Base-by-base conservation (phyloP, 2,888 invertebrate species). In the Metacarcinus magister region DNA sequence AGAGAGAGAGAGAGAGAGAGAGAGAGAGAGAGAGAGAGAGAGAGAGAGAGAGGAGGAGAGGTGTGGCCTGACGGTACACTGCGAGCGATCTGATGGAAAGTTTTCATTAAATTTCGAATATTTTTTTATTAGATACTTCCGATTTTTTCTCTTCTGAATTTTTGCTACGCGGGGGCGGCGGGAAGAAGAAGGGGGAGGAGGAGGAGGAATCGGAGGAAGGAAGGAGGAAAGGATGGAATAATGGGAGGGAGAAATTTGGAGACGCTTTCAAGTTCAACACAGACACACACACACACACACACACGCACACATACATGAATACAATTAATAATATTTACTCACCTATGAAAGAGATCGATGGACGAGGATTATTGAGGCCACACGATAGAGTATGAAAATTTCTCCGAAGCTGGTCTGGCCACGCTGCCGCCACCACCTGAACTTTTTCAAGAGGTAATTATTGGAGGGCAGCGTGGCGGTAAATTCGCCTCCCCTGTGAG, bases 361-460 rank as follows among this genome's bases (percentile, higher is more conserved):
- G 13, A 39, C 87, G 87, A 87, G 39, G 1, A 8, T 87, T 39
- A 87, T 39, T 43, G 93, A 44, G 43, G 23, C 75, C 44, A 60
- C 93, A 39, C 67, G 44, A 8, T 39, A 23, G n/a, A 23, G 23
- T 82, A 44, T 93, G n/a, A 13, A 39, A 32, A n/a, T 19, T 19
- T 39, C 39, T 2, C 39, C 32, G 19, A 28, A 7, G 16, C 19
- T 16, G 43, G 75, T 82, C 91, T 43, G 43, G 28, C 60, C 92
- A 48, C 43, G 32, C 95, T 28, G 39, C 89, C 54, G 60, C 95
- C 39, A 43, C 90, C 93, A 44, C 87, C 82, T 39, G 75, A 95
- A 95, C 95, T 95, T 95, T 39, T 95, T 95, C 82, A 92, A 87
- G 95, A 93, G 82, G 92, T 95, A 95, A 95, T 95, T 95, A 95